Percentiles rank a stretch among this genome's conserved stretches.
phyloP scores from a whole-genome alignment of 2,888 invertebrate genomes.

The Drosophila mercatorum region DNA sequence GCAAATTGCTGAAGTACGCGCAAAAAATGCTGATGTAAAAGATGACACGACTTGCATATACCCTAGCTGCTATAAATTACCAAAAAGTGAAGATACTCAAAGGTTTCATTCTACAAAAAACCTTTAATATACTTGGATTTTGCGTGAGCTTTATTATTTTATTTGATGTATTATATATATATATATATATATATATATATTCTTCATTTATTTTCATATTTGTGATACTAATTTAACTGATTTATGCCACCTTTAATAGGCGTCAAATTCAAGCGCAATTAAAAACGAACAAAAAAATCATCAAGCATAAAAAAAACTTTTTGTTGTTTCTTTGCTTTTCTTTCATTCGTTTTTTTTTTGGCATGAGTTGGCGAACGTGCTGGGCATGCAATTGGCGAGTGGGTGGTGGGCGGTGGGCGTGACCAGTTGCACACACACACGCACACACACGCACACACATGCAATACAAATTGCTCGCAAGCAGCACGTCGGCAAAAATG shows the following conservation, averaged over 20 bases:
- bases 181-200: background rate
- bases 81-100: background rate
- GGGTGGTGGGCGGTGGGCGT: constrained; percentile 21
- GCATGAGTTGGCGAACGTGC: constrained; percentile 31
- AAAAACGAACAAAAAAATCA: constrained; percentile 31
- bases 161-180: too few species aligned
- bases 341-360: background rate
- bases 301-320: background rate
- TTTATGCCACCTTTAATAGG: background rate
- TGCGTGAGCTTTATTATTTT: background rate
- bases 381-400: constrained; percentile 7
- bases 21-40: background rate
- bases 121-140: background rate
- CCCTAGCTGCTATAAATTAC: background rate
- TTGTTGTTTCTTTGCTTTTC: background rate
- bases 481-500: constrained; percentile 73
- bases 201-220: background rate
- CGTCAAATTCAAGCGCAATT: constrained; percentile 31
- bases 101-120: too few species aligned
- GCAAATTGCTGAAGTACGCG: constrained; percentile 29
- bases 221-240: background rate
- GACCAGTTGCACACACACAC: constrained; percentile 28
- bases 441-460: constrained; percentile 21
- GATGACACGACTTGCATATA: background rate
- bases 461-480: constrained; percentile 70